Evolutionary conservation across 2,797 vertebrate genomes (phyloP).

Genomic region (Coendou prehensilis): DNA sequence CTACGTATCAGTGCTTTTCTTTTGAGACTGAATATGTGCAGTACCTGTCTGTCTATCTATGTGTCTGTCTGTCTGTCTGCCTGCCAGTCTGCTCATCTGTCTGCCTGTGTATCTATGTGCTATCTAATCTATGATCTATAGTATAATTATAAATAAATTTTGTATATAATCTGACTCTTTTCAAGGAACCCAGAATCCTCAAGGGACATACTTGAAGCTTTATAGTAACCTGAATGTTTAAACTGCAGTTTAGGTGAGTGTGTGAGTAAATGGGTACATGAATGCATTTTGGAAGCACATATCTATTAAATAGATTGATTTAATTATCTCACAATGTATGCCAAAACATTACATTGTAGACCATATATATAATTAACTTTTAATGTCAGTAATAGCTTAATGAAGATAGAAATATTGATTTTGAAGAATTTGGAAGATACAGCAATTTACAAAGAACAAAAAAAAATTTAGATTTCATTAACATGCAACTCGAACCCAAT

Average conservation of each 20-base stretch:
- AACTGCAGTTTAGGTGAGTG: not conserved
- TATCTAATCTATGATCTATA: not conserved
- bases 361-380: not conserved
- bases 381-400: not conserved
- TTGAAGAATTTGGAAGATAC: not conserved
- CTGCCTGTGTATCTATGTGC: not conserved
- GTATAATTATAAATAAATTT: conserved; percentile 12
- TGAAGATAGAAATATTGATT: not conserved
- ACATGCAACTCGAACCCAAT: not conserved
- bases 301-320: not conserved
- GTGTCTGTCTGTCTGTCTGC: not conserved
- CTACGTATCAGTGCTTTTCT: not conserved
- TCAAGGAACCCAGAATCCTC: not conserved
- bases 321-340: not conserved
- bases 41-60: not conserved
- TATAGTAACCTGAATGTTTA: not conserved
- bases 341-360: not conserved
- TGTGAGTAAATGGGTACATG: not conserved
- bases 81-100: not conserved
- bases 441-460: not conserved
- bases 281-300: not conserved
- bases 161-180: not conserved
- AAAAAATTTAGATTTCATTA: not conserved
- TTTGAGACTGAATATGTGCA: not conserved
- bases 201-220: not conserved